Conservation (phyloP, 1,140 invertebrate genomes). For the Leptonema lineaticorne region DNA sequence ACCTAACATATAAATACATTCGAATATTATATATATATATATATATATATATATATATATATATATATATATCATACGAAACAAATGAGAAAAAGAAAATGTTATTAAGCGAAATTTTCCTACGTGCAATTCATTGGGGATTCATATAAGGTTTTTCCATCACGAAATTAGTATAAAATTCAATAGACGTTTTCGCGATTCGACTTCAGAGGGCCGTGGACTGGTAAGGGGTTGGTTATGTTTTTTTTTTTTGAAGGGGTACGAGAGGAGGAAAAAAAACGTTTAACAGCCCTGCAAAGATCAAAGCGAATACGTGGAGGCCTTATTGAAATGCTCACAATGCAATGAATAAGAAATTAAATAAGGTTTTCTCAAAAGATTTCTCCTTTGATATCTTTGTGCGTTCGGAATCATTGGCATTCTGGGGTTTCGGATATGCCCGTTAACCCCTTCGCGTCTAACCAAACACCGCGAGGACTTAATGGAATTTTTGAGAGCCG, state of each 20-base stretch:
- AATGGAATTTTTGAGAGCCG: constrained; percentile 14
- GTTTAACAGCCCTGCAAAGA: constrained; percentile 10
- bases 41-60: neutral
- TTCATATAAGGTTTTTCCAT: constrained; percentile 10
- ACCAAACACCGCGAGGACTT: constrained; percentile 2
- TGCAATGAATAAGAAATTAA: constrained; percentile 29
- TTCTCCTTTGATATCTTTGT: constrained; percentile 24
- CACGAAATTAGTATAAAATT: constrained; percentile 15
- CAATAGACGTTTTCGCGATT: neutral
- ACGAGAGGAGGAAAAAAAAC: neutral
- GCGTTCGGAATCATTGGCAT: constrained; percentile 25
- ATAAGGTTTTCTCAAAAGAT: constrained; percentile 23
- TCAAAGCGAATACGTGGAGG: constrained; percentile 17
- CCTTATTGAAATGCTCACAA: constrained; percentile 26
- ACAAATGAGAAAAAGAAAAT: neutral
- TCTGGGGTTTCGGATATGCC: constrained; percentile 1
- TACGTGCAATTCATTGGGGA: neutral
- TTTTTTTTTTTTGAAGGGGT: neutral
- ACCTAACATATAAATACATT: neutral
- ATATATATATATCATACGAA: neutral
- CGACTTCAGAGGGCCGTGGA: neutral
- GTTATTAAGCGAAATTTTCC: neutral
- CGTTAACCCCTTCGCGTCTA: constrained; percentile 9
- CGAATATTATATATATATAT: neutral
- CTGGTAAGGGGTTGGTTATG: neutral